phyloP scores from a whole-genome alignment of 2,888 invertebrate species.

The Drosophila recens region DNA sequence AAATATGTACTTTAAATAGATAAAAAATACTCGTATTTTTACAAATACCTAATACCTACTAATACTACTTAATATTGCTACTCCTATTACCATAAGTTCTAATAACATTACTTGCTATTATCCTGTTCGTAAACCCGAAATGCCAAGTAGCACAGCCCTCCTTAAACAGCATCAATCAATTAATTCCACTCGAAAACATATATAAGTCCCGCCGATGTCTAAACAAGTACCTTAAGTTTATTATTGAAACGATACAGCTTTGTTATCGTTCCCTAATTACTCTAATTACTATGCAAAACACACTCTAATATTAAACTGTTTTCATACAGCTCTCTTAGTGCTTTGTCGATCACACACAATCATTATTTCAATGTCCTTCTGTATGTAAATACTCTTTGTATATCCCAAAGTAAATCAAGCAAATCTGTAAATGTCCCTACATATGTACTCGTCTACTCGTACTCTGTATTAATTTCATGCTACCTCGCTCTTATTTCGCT shows the following conservation, averaged over 20 bases:
- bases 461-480: constrained; percentile 11
- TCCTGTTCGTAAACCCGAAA: constrained; percentile 36
- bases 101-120: constrained; percentile 26
- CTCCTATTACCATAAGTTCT: constrained; percentile 30
- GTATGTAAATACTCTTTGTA: constrained; percentile 22
- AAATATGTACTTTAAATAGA: constrained; percentile 43
- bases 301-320: neutral
- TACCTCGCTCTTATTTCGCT: constrained; percentile 22
- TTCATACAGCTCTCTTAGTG: neutral
- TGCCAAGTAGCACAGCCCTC: constrained; percentile 21
- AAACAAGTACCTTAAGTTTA: neutral
- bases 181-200: constrained; percentile 1
- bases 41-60: constrained; percentile 30
- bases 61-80: constrained; percentile 16
- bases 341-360: constrained; percentile 2
- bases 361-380: constrained; percentile 10
- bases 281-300: neutral
- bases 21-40: constrained; percentile 35
- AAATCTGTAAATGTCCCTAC: constrained; percentile 1
- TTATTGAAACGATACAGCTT: neutral
- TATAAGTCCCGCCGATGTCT: constrained; percentile 4
- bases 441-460: neutral
- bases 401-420: constrained; percentile 1
- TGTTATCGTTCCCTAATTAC: neutral
- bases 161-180: constrained; percentile 13